Percentiles rank a stretch among this genome's conserved stretches.
These are phyloP conservation scores for Leptinotarsa haldemani DNA, from an alignment of 2,888 invertebrate genomes.

Conservation along the genomic window DNA sequence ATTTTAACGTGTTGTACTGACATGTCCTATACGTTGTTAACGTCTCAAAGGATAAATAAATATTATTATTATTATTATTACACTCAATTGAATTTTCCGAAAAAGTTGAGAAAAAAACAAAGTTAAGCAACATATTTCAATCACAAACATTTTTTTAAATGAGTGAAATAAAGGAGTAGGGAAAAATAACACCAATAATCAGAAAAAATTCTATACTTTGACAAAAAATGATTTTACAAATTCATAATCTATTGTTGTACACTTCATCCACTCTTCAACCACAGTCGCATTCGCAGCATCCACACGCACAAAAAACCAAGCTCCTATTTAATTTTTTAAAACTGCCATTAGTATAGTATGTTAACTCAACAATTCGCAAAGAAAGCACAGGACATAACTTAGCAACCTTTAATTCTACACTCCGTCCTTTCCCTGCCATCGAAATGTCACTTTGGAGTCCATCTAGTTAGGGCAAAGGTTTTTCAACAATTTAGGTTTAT, in stretches of 20 bases:
- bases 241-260: slow-evolving; percentile 65
- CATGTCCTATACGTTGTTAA: too few relatives aligned
- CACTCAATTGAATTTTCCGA: too few relatives aligned
- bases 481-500: slow-evolving; percentile 29
- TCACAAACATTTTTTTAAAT: too few relatives aligned
- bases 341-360: slow-evolving; percentile 65
- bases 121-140: too few relatives aligned
- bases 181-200: slow-evolving; percentile 42
- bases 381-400: slow-evolving; percentile 53
- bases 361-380: slow-evolving; percentile 63
- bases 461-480: slow-evolving; percentile 29
- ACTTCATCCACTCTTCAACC: slow-evolving; percentile 41
- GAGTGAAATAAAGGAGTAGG: neutral
- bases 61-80: too few relatives aligned
- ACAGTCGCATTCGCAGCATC: slow-evolving; percentile 28
- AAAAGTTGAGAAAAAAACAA: too few relatives aligned
- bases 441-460: slow-evolving; percentile 25
- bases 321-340: slow-evolving; percentile 63
- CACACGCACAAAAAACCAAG: slow-evolving; percentile 66
- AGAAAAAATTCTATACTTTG: slow-evolving; percentile 69
- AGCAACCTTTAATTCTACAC: slow-evolving; percentile 34
- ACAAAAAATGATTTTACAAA: slow-evolving; percentile 71
- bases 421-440: slow-evolving; percentile 23
- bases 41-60: too few relatives aligned
- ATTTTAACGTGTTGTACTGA: too few relatives aligned